Evolutionary conservation across 1,140 invertebrate genomes (phyloP), one percentile per base, ranked within the genome.

Genomic region (Drosophila erecta): DNA sequence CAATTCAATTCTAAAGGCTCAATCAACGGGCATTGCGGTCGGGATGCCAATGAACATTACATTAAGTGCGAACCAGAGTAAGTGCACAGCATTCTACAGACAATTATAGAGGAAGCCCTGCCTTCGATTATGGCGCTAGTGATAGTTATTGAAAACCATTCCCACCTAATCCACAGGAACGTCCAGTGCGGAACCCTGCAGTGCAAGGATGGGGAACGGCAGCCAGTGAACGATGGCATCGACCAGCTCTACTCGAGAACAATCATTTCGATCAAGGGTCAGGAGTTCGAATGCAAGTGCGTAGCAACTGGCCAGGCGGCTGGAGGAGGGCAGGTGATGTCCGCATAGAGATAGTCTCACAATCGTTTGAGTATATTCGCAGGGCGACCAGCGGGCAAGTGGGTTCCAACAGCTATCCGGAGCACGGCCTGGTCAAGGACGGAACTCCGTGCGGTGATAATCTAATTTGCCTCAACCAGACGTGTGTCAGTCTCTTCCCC

Each of bases 1-100:
- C 95, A 97, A 90, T 99, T 98, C 93, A 99, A 99, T 92, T 96
- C 97, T 0, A 97, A 98, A 86, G 98, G 98, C 11, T 97, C 96
- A 4, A 96, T 97, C 53, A 98, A 96, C 79, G 98, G 98, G 1
- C 97, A 99, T 92, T 99, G 98, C 93, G 98, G 98, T 2, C 95
- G 95, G 46, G 96, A 98, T 90, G 78, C 92, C 14, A 94, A 94
- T 71, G 97, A 96, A 24, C 95, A 96, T 89, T 97, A 95, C 92
- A 94, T 97, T 76, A 98, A 97, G 93, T 98, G 97, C 93, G 96
- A 96, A 49, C 93, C 95, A 73, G 96, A 97, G 96, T 98, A 94
- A 95, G 96, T 90, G 10, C 17, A 10, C 4, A 30, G 27, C 8
- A 30, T 30, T 30, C 15, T 35, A 22, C n/a, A n/a, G n/a, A n/a